Percentiles rank a stretch among this genome's conserved stretches.
Conservation (phyloP, 2,113 vertebrate genomes). For the Megalops atlanticus region DNA sequence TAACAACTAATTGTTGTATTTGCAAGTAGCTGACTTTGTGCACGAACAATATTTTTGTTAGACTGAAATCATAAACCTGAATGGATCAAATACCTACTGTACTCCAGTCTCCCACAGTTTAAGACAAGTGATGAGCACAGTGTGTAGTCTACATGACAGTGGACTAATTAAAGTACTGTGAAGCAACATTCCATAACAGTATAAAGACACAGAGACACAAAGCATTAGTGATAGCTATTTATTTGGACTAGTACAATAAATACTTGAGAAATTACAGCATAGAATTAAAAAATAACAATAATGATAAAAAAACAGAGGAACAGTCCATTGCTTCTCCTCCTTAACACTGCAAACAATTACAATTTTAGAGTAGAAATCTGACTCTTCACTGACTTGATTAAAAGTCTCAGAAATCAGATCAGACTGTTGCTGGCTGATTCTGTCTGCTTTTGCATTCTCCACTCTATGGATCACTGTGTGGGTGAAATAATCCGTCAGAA, state of each 20-base stretch:
- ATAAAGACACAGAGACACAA: conserved; percentile 21
- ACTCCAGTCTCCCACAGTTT: background rate
- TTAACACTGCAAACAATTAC: conserved; percentile 43
- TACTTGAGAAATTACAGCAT: conserved; percentile 51
- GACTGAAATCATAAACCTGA: too few species aligned
- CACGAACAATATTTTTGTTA: too few species aligned
- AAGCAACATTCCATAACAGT: background rate
- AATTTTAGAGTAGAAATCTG: conserved; percentile 39
- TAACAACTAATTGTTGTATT: too few species aligned
- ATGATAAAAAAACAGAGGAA: conserved; percentile 36
- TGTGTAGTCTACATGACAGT: background rate
- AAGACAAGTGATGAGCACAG: background rate
- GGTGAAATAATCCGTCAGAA: background rate
- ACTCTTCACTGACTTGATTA: conserved; percentile 67
- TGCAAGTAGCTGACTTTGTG: too few species aligned
- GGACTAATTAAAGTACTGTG: background rate
- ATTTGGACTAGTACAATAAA: conserved; percentile 64
- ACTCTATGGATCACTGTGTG: background rate
- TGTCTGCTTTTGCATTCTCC: background rate
- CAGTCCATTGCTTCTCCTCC: conserved; percentile 43
- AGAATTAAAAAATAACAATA: conserved; percentile 41
- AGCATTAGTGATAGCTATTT: conserved; percentile 56
- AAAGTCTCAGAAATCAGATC: conserved; percentile 59
- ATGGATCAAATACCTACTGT: too few species aligned
- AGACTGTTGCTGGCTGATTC: conserved; percentile 26